Evolutionary conservation across 1,140 invertebrate species (phyloP).

Genomic region (Aphelinus certus): DNA sequence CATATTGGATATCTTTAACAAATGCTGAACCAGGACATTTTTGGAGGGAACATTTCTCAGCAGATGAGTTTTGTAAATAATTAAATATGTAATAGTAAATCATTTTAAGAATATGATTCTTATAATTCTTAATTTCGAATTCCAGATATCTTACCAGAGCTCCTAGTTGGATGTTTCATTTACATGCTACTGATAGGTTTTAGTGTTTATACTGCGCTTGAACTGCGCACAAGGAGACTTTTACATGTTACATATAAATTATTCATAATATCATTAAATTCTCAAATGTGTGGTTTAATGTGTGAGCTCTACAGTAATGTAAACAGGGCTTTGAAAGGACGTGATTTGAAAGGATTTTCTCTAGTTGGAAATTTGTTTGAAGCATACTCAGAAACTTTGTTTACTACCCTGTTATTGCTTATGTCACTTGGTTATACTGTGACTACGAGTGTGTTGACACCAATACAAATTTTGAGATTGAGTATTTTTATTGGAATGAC

Average conservation of each 20-base stretch:
- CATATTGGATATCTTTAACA: conserved; percentile 71
- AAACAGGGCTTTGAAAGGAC: conserved; percentile 44
- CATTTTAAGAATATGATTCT: no score
- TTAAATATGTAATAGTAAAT: not conserved
- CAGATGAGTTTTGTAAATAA: conserved; percentile 90
- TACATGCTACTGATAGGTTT: conserved; percentile 61
- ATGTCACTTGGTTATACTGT: conserved; percentile 92
- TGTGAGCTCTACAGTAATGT: conserved; percentile 41
- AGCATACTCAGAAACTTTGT: conserved; percentile 76
- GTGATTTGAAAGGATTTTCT: conserved; percentile 43
- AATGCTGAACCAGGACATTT: conserved; percentile 80
- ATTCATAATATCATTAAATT: conserved; percentile 76
- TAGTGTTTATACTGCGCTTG: conserved; percentile 72
- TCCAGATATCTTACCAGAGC: conserved; percentile 78
- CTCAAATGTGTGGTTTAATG: conserved; percentile 72
- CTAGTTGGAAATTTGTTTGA: conserved; percentile 73
- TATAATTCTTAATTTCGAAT: no score
- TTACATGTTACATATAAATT: conserved; percentile 90
- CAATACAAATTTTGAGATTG: conserved; percentile 82
- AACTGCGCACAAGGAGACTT: conserved; percentile 79
- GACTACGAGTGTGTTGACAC: conserved; percentile 81
- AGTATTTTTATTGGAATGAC: conserved; percentile 79
- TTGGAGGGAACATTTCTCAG: conserved; percentile 89
- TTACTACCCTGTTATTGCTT: conserved; percentile 81
- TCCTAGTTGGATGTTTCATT: conserved; percentile 71